phyloP scores from a whole-genome alignment of 2,888 invertebrate species.

The Palloptera scutellata region DNA sequence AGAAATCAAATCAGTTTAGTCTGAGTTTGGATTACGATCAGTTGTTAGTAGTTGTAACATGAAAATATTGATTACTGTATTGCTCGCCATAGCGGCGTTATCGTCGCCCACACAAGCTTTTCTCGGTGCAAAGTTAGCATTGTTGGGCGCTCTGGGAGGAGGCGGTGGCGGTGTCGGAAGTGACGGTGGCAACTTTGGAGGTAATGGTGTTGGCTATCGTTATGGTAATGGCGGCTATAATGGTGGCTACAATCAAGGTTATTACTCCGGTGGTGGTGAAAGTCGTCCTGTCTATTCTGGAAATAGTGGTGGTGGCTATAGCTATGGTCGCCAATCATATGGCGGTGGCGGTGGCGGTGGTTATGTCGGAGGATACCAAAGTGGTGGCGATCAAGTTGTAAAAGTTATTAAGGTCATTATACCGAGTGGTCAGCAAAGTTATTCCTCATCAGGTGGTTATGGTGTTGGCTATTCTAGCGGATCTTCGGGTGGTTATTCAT shows the following conservation, averaged over 20 bases:
- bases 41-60: slow-evolving; percentile 37
- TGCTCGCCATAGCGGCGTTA: slow-evolving; percentile 49
- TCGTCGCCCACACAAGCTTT: slow-evolving; percentile 50
- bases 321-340: background rate
- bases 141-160: slow-evolving; percentile 48
- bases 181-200: slow-evolving; percentile 5
- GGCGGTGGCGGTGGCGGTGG: slow-evolving; percentile 18
- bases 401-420: slow-evolving; percentile 42
- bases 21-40: slow-evolving; percentile 27
- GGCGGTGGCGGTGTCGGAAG: slow-evolving; percentile 42
- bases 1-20: slow-evolving; percentile 52
- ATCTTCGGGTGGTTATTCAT: slow-evolving; percentile 31
- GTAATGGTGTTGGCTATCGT: slow-evolving; percentile 18
- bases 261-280: background rate
- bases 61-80: slow-evolving; percentile 44
- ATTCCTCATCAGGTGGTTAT: slow-evolving; percentile 20
- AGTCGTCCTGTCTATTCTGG: background rate
- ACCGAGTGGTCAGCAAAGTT: slow-evolving; percentile 33
- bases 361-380: slow-evolving; percentile 17
- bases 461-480: slow-evolving; percentile 19
- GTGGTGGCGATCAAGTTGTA: slow-evolving; percentile 30
- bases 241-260: slow-evolving; percentile 12
- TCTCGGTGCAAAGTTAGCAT: slow-evolving; percentile 55
- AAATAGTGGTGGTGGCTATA: slow-evolving; percentile 9
- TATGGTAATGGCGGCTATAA: slow-evolving; percentile 20